These are phyloP conservation scores for Tor tambroides DNA, from an alignment of 2,113 vertebrate species.

Conservation along the genomic window DNA sequence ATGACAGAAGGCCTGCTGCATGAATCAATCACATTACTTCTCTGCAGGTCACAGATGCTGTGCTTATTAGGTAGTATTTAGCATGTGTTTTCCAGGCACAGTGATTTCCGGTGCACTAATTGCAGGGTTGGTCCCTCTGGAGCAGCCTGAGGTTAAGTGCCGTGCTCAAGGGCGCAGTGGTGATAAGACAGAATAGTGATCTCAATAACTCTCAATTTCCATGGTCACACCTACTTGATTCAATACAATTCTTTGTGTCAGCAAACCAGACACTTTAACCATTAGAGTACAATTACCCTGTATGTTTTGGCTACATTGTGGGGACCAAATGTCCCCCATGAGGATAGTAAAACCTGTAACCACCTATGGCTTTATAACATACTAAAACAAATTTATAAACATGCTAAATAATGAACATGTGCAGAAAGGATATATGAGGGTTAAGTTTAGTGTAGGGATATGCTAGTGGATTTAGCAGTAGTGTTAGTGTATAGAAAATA, in stretches of 20 bases:
- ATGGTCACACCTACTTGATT: neutral
- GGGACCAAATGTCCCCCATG: neutral
- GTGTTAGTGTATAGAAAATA: neutral
- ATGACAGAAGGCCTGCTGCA: conserved; percentile 1
- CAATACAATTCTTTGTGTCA: conserved; percentile 1
- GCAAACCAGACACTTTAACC: neutral
- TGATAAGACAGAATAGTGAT: conserved; percentile 1
- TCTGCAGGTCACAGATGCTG: neutral
- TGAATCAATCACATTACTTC: neutral
- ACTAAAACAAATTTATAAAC: neutral
- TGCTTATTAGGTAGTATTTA: conserved; percentile 10
- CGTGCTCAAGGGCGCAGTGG: neutral
- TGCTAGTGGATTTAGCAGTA: neutral
- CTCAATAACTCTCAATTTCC: conserved; percentile 12
- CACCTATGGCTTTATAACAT: neutral
- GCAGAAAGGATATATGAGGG: neutral
- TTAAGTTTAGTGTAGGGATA: neutral
- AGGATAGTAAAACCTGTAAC: neutral
- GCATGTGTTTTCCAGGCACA: neutral
- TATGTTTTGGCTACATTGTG: neutral
- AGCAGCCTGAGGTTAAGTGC: conserved; percentile 2
- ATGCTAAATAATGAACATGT: neutral
- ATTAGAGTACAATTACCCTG: neutral
- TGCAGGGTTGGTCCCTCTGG: neutral
- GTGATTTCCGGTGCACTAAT: conserved; percentile 22